phyloP scores from a whole-genome alignment of 1,140 invertebrate species.

The Branchinecta lynchi region DNA sequence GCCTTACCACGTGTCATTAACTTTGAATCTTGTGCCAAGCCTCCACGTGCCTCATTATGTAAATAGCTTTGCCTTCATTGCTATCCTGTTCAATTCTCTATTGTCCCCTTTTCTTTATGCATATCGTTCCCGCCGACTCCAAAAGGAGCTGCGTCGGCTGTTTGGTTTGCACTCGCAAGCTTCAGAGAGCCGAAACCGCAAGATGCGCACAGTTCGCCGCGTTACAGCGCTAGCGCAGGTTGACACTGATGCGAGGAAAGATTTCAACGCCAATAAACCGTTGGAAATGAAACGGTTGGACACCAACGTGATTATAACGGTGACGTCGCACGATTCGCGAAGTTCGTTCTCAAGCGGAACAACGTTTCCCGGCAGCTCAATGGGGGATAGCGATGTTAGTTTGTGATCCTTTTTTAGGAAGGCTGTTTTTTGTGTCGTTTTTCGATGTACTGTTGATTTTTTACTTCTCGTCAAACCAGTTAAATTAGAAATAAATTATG shows the following conservation, averaged over 20 bases:
- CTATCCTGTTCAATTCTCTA: conserved; percentile 48
- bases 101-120: conserved; percentile 60
- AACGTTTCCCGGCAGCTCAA: conserved; percentile 15
- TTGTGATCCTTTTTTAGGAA: conserved; percentile 13
- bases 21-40: conserved; percentile 33
- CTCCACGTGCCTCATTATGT: conserved; percentile 29
- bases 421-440: background rate
- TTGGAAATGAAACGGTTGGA: conserved; percentile 28
- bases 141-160: conserved; percentile 47
- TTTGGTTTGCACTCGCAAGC: conserved; percentile 34
- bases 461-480: background rate
- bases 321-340: conserved; percentile 35
- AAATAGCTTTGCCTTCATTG: conserved; percentile 41
- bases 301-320: conserved; percentile 35
- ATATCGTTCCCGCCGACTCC: conserved; percentile 53
- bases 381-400: conserved; percentile 21
- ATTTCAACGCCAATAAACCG: conserved; percentile 20
- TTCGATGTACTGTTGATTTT: background rate
- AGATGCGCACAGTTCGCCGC: conserved; percentile 24
- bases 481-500: background rate
- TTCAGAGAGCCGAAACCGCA: conserved; percentile 27
- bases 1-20: conserved; percentile 42
- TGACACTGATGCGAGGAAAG: conserved; percentile 26
- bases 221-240: conserved; percentile 28
- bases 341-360: conserved; percentile 39